Base-by-base conservation (phyloP, 2,888 invertebrate species). In the Allygus modestus region DNA sequence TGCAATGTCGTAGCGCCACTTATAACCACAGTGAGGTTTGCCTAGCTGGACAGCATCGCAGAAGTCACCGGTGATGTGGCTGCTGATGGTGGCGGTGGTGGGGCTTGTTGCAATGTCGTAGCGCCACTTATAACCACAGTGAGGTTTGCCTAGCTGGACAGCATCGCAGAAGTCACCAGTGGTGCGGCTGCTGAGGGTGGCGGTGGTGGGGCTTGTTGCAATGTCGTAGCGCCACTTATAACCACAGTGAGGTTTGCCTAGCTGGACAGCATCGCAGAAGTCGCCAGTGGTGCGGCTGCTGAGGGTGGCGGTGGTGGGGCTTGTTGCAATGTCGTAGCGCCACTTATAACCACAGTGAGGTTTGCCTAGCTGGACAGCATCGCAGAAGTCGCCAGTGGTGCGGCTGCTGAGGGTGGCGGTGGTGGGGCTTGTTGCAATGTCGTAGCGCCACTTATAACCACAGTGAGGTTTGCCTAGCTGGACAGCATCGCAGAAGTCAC, bases 81-180 rank as follows among this genome's bases (percentile, higher is more conserved):
- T 37, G 37, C 37, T 37, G 37, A 4, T 4, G 9, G 5, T 37
- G 37, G 9, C 37, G 37, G 37, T 37, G 4, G 37, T 37, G 37
- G 37, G 37, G 4, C 37, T 7, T 9, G 9, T 37, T 9, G 37
- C 37, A 37, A 41, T 4, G n/a, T n/a, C n/a, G n/a, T n/a, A n/a
- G n/a, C n/a, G n/a, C n/a, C n/a, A n/a, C n/a, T n/a, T n/a, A n/a
- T n/a, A n/a, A n/a, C n/a, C n/a, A n/a, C n/a, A n/a, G n/a, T n/a
- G n/a, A n/a, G n/a, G n/a, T n/a, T n/a, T n/a, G n/a, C n/a, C 0
- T 90, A 97, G 97, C 89, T 98, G 96, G 95, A 93, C 95, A 89
- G 95, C 96, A 89, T 92, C 95, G 88, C 91, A 92, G n/a, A 97
- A 97, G 92, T 93, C 94, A n/a, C 92, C 94, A 1, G 92, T 94